phyloP scores from a whole-genome alignment of 1,140 invertebrate species.

The Papilio polyxenes region DNA sequence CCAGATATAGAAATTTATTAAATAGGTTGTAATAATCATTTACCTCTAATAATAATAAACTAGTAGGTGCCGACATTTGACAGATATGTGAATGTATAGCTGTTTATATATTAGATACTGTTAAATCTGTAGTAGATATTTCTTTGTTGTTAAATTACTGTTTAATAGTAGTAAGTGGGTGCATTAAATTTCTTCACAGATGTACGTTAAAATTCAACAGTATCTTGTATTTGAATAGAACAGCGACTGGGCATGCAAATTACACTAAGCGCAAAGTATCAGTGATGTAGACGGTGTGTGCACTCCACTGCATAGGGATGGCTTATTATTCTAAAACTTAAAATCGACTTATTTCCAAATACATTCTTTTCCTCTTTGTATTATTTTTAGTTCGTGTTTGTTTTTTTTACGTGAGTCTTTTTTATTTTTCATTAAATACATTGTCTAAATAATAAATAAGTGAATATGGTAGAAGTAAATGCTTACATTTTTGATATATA shows the following conservation, averaged over 20 bases:
- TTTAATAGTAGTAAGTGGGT: background rate
- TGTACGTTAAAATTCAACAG: constrained; percentile 29
- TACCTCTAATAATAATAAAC: too few species aligned
- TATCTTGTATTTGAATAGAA: constrained; percentile 25
- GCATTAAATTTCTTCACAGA: constrained; percentile 10
- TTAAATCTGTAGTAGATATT: background rate
- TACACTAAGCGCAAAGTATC: constrained; percentile 32
- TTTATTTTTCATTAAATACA: background rate
- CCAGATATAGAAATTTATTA: too few species aligned
- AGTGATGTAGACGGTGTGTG: constrained; percentile 6
- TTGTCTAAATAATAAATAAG: background rate
- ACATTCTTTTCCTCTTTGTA: background rate
- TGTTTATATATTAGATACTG: too few species aligned
- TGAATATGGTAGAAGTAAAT: too few species aligned
- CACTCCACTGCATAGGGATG: constrained; percentile 13
- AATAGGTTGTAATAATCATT: too few species aligned
- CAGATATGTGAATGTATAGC: too few species aligned
- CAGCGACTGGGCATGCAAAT: constrained; percentile 33
- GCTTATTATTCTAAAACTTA: constrained; percentile 20
- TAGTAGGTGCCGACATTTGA: too few species aligned
- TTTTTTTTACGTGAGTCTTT: background rate
- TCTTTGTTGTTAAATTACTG: too few species aligned
- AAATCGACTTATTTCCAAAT: constrained; percentile 11
- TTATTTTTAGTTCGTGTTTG: background rate
- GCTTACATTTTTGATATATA: too few species aligned